Base-by-base conservation (phyloP, 2,113 vertebrate genomes). In the human (Homo sapiens) region DNA sequence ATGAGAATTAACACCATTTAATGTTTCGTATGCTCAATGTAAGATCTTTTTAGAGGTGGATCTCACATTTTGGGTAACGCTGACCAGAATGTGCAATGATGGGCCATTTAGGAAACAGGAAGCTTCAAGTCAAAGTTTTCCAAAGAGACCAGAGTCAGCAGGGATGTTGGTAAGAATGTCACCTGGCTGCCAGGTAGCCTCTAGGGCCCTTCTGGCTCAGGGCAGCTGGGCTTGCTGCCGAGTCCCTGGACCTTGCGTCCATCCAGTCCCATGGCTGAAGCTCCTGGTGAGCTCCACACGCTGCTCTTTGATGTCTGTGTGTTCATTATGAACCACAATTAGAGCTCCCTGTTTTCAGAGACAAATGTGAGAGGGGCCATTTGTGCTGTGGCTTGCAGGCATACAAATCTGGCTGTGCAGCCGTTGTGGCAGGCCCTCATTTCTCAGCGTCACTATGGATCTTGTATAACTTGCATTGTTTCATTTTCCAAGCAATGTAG, bases 371-470 rank as follows among this genome's bases (percentile, higher is more conserved):
- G 95, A 89, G 89, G 97, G 92, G 6, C 0, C 93, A 43, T 98
- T 97, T 98, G 98, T 94, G 97, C 93, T 92, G 89, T 73, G 97
- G 94, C 97, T 98, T 96, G 97, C 98, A 98, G 97, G 96, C 91
- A 83, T 97, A 97, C 95, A 97, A 97, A 97, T 98, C 98, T 96
- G 64, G 88, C 98, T 93, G 93, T 38, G 88, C 84, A 64, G 94
- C 80, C 38, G 94, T 88, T 48, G 1, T 82, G 57, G 97, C 96
- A 96, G 98, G 95, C 90, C 89, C 98, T 98, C 97, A 98, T 98
- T 97, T 98, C 98, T 98, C 98, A 97, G 88, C 97, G 98, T 98
- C 98, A 97, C 83, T 52, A 89, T 75, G 91, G 95, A 97, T 98
- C 98, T 98, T 97, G 90, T 96, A 94, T 94, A 97, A 98, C 92